Base-by-base conservation (phyloP, 2,113 vertebrate genomes). In the Notiomystis cincta region DNA sequence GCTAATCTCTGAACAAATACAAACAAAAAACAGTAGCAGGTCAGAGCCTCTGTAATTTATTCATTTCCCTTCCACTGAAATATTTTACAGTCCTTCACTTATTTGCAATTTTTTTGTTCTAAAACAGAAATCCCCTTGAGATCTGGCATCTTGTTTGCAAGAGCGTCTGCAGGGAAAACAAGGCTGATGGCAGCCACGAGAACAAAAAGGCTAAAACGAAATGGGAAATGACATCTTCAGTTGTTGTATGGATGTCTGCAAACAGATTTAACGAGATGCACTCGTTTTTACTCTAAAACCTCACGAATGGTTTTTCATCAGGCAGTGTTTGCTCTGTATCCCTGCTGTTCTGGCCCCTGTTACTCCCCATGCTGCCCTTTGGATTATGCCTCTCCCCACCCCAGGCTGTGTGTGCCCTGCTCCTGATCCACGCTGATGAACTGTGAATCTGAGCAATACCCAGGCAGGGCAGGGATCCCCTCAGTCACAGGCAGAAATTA, bases 51-150 rank as follows among this genome's bases (percentile, higher is more conserved):
- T 53, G 56, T 91, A 92, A 91, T 92, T 96, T 93, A 95, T 90
- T 93, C 15, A 48, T 91, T 94, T 78, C 42, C 42, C 31, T 92
- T 90, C 44, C 30, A 80, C 80, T 60, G 64, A 96, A 96, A 75
- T 81, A 90, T 65, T 94, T 93, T 76, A 88, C 18, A 53, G 71
- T 70, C 84, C 33, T 92, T 80, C 50, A 78, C 94, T 95, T 96
- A 91, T 91, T 71, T 95, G 87, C 85, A 96, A 79, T 90, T 95
- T 95, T 92, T 86, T 95, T 92, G 44, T 90, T 91, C 67, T 92
- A 70, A 90, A 96, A 18, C 70, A 92, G 69, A 93, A 92, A 89
- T 27, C 28, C 86, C 38, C 84, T 31, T 38, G 92, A 97, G 95
- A 88, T 91, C 37, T 73, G 65, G 51, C 87, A 88, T 91, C 94